Conservation (phyloP, 2,113 vertebrate species). For the Eidolon helvum region DNA sequence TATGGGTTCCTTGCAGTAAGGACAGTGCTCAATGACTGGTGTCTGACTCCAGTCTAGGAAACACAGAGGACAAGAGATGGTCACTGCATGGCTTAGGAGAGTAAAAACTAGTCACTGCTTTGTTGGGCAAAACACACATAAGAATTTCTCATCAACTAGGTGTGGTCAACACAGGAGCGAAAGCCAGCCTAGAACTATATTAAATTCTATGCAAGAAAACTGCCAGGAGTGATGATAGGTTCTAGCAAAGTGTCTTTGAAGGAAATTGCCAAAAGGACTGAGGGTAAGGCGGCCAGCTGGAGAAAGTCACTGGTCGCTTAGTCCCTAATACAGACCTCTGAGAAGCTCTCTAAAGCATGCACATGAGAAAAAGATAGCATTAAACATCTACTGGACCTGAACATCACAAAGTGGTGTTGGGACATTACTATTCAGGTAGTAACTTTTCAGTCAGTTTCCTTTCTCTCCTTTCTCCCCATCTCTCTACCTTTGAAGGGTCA, state of each 20-base stretch:
- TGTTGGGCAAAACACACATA: neutral
- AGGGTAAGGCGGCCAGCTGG: neutral
- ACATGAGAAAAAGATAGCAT: neutral
- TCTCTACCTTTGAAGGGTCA: neutral
- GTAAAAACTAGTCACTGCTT: neutral
- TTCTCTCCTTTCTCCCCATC: neutral
- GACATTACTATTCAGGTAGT: neutral
- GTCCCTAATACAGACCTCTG: neutral
- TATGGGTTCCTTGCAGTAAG: accelerated
- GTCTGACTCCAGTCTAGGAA: neutral
- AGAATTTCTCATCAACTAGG: neutral
- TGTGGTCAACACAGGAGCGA: neutral
- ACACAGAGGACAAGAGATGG: neutral
- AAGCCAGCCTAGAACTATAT: neutral
- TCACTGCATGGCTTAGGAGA: neutral
- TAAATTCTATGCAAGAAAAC: neutral
- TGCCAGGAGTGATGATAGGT: neutral
- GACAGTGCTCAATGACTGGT: neutral
- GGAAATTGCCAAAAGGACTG: neutral
- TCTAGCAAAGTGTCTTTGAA: neutral
- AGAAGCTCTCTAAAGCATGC: neutral
- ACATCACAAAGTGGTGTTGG: neutral
- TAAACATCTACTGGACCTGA: neutral
- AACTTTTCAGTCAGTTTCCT: neutral
- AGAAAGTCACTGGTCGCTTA: neutral